Percentiles rank a stretch among this genome's conserved stretches.
These are phyloP conservation scores for Periparus ater DNA, from an alignment of 2,797 vertebrate genomes.

Conservation along the genomic window DNA sequence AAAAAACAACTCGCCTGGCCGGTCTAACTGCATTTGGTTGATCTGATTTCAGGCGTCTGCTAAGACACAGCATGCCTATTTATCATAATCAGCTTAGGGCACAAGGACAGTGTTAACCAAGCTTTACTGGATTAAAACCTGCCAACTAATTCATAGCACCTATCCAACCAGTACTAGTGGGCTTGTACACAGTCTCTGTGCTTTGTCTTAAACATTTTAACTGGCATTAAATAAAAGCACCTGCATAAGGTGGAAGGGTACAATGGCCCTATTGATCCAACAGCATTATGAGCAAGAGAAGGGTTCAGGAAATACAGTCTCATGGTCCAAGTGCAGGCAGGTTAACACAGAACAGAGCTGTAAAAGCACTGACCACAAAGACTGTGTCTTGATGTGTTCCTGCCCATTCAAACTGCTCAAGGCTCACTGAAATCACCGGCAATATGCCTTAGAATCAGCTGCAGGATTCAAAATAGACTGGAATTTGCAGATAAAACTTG, in stretches of 20 bases:
- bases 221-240: conserved; percentile 32
- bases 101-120: conserved; percentile 72
- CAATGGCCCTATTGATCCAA: conserved; percentile 12
- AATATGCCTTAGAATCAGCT: background rate
- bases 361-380: conserved; percentile 5
- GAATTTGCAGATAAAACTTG: background rate
- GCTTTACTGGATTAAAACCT: conserved; percentile 64
- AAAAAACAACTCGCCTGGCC: background rate
- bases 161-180: conserved; percentile 25
- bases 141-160: conserved; percentile 62
- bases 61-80: conserved; percentile 62
- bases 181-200: background rate
- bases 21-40: conserved; percentile 58
- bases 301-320: background rate
- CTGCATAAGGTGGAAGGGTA: conserved; percentile 11
- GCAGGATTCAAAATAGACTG: background rate
- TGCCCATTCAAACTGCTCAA: background rate
- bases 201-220: conserved; percentile 39
- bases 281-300: conserved; percentile 1
- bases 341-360: background rate
- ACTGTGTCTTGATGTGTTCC: background rate
- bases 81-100: conserved; percentile 69
- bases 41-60: conserved; percentile 65
- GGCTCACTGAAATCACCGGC: background rate
- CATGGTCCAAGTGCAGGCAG: background rate